A percentile compares a stretch with the other conserved stretches of the same genome.
These are phyloP conservation scores for Willowsia nigromaculata DNA, from an alignment of 2,888 invertebrate genomes.

Conservation along the genomic window DNA sequence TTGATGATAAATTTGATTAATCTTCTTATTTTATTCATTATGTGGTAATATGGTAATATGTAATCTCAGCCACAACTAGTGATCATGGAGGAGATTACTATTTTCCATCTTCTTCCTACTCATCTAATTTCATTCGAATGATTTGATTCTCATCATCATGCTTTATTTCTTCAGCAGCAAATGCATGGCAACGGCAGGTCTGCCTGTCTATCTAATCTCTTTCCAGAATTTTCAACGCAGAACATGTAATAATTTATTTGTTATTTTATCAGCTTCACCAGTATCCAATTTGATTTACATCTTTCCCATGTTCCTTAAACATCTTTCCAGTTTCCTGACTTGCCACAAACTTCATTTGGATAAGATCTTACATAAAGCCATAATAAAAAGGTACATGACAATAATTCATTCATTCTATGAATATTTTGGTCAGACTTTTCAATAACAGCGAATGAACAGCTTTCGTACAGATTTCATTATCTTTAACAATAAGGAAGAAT, in stretches of 20 bases:
- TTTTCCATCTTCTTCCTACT: neutral
- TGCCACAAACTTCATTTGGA: neutral
- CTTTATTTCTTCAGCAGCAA: neutral
- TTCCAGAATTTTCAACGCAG: neutral
- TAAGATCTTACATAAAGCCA: neutral
- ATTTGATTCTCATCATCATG: neutral
- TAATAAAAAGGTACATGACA: neutral
- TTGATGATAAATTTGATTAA: neutral
- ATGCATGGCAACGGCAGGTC: too few relatives aligned
- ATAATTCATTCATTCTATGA: neutral
- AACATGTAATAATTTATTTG: neutral
- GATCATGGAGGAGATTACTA: neutral
- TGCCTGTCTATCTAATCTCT: neutral
- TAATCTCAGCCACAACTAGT: neutral
- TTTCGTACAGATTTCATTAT: neutral
- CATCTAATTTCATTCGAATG: neutral
- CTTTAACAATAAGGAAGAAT: neutral
- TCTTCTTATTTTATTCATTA: slow-evolving; percentile 19
- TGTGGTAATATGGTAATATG: neutral
- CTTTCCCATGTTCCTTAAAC: neutral
- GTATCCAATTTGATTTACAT: neutral
- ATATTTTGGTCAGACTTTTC: neutral
- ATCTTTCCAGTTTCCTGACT: neutral
- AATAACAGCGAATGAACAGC: neutral
- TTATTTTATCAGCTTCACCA: neutral